phyloP scores from a whole-genome alignment of 2,113 vertebrate genomes.

The Meleagris gallopavo region DNA sequence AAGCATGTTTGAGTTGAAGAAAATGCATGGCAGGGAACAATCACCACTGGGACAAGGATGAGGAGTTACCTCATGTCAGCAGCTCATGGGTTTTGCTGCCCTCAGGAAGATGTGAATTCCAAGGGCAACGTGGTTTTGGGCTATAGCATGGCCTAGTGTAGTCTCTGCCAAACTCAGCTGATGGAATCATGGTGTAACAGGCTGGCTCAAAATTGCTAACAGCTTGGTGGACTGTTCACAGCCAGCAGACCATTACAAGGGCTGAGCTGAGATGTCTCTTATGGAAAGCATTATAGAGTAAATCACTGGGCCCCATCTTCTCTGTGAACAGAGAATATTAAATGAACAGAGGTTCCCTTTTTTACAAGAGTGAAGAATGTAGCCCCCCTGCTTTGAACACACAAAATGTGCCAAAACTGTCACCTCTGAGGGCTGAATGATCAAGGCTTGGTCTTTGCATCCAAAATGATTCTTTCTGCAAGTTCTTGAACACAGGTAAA shows the following conservation, averaged over 20 bases:
- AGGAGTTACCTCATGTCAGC: not conserved
- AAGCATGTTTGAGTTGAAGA: not conserved
- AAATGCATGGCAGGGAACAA: too few species aligned
- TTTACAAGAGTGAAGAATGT: slow-evolving; percentile 1
- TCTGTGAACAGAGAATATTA: not conserved
- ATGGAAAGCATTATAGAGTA: slow-evolving; percentile 48
- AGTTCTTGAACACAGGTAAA: slow-evolving; percentile 4
- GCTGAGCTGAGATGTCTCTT: not conserved
- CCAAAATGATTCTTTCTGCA: not conserved
- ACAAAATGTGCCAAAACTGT: not conserved
- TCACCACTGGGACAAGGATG: not conserved
- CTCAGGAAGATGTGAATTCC: rapidly evolving
- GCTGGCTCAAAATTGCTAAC: slow-evolving; percentile 38
- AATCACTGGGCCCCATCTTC: not conserved
- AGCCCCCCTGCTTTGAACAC: not conserved
- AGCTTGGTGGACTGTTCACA: slow-evolving; percentile 1
- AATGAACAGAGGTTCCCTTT: not conserved
- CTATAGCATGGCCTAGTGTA: rapidly evolving
- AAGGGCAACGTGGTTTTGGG: not conserved
- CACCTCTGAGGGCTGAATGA: not conserved
- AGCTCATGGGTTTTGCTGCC: rapidly evolving
- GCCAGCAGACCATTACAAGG: not conserved
- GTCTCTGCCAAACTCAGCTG: not conserved
- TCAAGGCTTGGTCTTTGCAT: not conserved
- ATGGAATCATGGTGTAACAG: not conserved